Conservation (phyloP, 2,797 vertebrate genomes). For the Erpetoichthys calabaricus region DNA sequence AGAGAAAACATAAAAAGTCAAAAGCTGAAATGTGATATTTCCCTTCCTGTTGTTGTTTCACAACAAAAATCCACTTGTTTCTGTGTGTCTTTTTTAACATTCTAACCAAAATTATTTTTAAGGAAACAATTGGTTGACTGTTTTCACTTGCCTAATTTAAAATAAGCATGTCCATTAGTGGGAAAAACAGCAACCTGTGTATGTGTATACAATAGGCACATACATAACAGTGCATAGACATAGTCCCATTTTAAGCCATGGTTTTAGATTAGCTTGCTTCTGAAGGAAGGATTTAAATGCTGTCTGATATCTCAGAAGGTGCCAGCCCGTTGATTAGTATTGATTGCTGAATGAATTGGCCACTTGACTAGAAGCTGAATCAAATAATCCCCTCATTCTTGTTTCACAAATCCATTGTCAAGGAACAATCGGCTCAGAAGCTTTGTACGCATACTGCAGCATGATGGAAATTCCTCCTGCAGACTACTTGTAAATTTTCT, state of each 20-base stretch:
- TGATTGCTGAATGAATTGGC: slow-evolving; percentile 53
- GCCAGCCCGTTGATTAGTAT: slow-evolving; percentile 53
- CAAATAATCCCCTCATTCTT: slow-evolving; percentile 51
- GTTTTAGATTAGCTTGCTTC: slow-evolving; percentile 20
- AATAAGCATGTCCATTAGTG: too few species aligned
- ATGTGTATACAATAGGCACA: too few species aligned
- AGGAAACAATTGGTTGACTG: too few species aligned
- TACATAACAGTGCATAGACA: too few species aligned
- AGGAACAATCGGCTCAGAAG: slow-evolving; percentile 36
- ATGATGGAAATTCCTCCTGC: slow-evolving; percentile 30
- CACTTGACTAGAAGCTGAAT: slow-evolving; percentile 50
- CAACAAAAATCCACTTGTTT: too few species aligned
- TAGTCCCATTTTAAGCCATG: slow-evolving; percentile 17
- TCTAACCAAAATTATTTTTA: too few species aligned
- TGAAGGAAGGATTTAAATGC: slow-evolving; percentile 34
- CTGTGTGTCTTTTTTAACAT: too few species aligned
- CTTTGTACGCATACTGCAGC: slow-evolving; percentile 18
- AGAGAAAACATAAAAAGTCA: too few species aligned
- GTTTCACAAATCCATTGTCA: slow-evolving; percentile 39
- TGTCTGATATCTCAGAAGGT: slow-evolving; percentile 36
- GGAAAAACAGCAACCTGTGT: too few species aligned
- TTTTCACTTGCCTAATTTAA: too few species aligned
- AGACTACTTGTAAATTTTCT: slow-evolving; percentile 6
- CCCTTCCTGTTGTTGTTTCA: too few species aligned
- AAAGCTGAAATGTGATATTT: too few species aligned